A percentile compares a stretch with the other conserved stretches of the same genome.
Conservation (phyloP, 2,888 invertebrate genomes). For the Caenorhabditis macrosperma region DNA sequence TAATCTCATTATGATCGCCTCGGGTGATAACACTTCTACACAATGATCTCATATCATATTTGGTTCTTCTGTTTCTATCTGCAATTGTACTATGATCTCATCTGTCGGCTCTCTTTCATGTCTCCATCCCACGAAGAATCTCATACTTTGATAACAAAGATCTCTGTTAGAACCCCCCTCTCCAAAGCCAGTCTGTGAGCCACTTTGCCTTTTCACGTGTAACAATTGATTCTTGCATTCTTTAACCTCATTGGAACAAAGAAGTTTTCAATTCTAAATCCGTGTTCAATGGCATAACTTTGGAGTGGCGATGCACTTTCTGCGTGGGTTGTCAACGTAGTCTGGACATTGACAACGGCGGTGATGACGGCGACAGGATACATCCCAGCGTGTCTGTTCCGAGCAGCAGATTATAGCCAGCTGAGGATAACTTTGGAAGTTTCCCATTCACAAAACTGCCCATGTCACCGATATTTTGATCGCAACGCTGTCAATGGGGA, state of each 20-base stretch:
- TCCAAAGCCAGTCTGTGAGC: conserved; percentile 4
- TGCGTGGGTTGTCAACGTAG: conserved; percentile 43
- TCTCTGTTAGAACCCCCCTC: conserved; percentile 25
- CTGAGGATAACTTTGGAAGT: not conserved
- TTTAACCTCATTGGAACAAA: conserved; percentile 14
- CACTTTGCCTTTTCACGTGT: conserved; percentile 34
- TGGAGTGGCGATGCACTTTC: conserved; percentile 14
- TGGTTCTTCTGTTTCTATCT: conserved; percentile 40
- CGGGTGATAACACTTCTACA: conserved; percentile 36
- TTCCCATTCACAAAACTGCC: not conserved
- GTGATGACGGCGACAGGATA: not conserved
- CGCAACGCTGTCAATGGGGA: not conserved
- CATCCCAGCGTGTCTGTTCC: too few relatives aligned
- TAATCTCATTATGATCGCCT: conserved; percentile 14
- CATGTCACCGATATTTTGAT: not conserved
- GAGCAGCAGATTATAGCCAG: not conserved
- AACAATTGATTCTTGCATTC: conserved; percentile 10
- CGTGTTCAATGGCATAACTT: conserved; percentile 2
- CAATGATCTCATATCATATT: conserved; percentile 50
- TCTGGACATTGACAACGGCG: conserved; percentile 18
- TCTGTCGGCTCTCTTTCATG: not conserved
- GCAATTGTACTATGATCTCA: conserved; percentile 49
- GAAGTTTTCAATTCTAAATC: conserved; percentile 4
- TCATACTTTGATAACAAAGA: conserved; percentile 39
- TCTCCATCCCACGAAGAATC: conserved; percentile 41